Conservation (phyloP, 2,888 invertebrate genomes). For the Cephus pygmeus region DNA sequence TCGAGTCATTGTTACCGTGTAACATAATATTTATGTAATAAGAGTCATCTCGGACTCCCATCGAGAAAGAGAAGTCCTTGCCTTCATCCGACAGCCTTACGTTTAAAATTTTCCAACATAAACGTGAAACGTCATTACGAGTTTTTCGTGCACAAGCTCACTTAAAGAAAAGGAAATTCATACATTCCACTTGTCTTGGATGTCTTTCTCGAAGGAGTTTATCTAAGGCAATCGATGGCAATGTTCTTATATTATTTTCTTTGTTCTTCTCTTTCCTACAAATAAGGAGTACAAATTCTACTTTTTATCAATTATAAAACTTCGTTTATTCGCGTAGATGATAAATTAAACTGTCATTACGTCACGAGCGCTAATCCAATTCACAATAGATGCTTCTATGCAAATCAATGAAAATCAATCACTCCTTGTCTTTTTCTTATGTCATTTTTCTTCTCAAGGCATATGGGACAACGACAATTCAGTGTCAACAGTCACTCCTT, state of each 20-base stretch:
- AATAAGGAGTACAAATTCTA: too few relatives aligned
- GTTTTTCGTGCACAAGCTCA: not conserved
- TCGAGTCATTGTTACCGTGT: slow-evolving; percentile 25
- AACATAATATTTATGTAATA: slow-evolving; percentile 29
- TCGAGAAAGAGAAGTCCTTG: not conserved
- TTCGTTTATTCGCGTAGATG: too few relatives aligned
- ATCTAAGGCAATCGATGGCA: not conserved
- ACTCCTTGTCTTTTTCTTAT: not conserved
- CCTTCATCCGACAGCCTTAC: not conserved
- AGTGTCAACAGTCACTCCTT: not conserved
- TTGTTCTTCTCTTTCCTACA: too few relatives aligned
- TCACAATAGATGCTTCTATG: too few relatives aligned
- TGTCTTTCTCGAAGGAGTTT: not conserved
- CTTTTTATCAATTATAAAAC: too few relatives aligned
- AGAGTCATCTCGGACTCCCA: slow-evolving; percentile 12
- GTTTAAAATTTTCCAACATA: not conserved
- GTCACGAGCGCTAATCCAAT: too few relatives aligned
- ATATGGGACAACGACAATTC: not conserved
- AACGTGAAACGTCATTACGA: not conserved
- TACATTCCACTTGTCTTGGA: not conserved
- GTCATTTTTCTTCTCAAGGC: not conserved
- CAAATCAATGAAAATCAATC: not conserved
- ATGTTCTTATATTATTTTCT: not conserved
- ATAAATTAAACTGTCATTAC: too few relatives aligned
- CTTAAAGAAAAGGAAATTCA: not conserved